Base-by-base conservation (phyloP, 2,113 vertebrate genomes). In the Dascyllus trimaculatus region DNA sequence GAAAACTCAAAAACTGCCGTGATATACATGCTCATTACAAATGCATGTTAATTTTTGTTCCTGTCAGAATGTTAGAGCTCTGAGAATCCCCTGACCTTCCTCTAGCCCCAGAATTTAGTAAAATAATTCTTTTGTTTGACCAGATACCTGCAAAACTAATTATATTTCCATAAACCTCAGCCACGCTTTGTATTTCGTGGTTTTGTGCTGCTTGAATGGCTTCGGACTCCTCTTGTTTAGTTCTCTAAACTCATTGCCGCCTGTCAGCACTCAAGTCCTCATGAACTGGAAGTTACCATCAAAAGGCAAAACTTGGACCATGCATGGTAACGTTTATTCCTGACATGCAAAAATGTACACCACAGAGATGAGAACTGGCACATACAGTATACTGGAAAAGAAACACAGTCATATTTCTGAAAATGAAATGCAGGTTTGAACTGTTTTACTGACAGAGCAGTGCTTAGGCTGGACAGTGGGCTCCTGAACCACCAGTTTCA, bases 321-420 rank as follows among this genome's bases (percentile, higher is more conserved):
- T 94, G 94, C 94, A 92, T 91, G 91, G 92, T 96, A 96, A 94
- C 92, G 86, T 98, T 97, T 98, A 98, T 98, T 97, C 92, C 95
- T 94, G 94, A 95, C 97, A 97, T 98, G 96, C 97, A 93, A 85
- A 35, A 93, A 95, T 93, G 92, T 95, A 95, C 95, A 96, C 89
- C 83, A 89, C 88, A 95, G 92, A 95, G 92, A 94, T 92, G 83
- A 92, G 92, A 93, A 85, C 76, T 48, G 75, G 66, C 85, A 92
- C 91, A 88, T 84, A 92, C 87, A 92, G 59, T 88, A 61, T 77
- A 84, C 73, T 88, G 87, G 82, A 86, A 82, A 82, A 71, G 32
- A 67, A 73, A 84, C 53, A 62, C 35, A 66, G 40, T 22, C 43
- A 74, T 53, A 62, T 53, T 52, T 10, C 29, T 52, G 64, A 63